Percentiles rank a stretch among this genome's conserved stretches.
Evolutionary conservation across 2,888 invertebrate species (phyloP).

Genomic region (Spodoptera picta): DNA sequence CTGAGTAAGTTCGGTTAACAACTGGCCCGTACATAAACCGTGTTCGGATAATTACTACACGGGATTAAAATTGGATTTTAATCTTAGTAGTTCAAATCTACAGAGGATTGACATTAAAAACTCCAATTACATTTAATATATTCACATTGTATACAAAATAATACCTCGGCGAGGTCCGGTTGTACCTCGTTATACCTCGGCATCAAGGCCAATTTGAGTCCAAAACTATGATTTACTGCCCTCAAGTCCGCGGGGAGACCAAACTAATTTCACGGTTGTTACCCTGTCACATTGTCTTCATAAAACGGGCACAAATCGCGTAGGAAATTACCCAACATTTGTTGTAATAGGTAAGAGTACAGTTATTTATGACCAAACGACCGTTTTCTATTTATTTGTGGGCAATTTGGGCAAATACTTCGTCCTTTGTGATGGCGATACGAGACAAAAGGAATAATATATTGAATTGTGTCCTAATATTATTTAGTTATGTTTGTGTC

Average conservation of each 20-base stretch:
- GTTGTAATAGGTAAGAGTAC: conserved; percentile 41
- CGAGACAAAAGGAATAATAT: conserved; percentile 11
- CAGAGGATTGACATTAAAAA: too few relatives aligned
- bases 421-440: conserved; percentile 27
- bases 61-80: too few relatives aligned
- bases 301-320: conserved; percentile 54
- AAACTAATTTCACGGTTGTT: conserved; percentile 54
- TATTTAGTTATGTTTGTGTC: background rate
- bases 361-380: conserved; percentile 42
- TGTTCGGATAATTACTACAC: too few relatives aligned
- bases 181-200: too few relatives aligned
- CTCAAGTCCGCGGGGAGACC: conserved; percentile 39
- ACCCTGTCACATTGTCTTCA: conserved; percentile 50
- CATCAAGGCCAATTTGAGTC: conserved; percentile 33
- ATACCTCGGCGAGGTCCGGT: background rate
- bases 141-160: conserved; percentile 12
- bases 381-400: conserved; percentile 42
- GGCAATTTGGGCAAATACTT: conserved; percentile 28
- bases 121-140: background rate
- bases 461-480: background rate
- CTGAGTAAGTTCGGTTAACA: too few relatives aligned
- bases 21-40: too few relatives aligned
- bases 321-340: conserved; percentile 44
- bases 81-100: too few relatives aligned
- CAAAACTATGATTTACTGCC: conserved; percentile 51